Evolutionary conservation across 2,113 vertebrate genomes (phyloP), one percentile per base, ranked within the genome.

Genomic region (Cinclus cinclus): DNA sequence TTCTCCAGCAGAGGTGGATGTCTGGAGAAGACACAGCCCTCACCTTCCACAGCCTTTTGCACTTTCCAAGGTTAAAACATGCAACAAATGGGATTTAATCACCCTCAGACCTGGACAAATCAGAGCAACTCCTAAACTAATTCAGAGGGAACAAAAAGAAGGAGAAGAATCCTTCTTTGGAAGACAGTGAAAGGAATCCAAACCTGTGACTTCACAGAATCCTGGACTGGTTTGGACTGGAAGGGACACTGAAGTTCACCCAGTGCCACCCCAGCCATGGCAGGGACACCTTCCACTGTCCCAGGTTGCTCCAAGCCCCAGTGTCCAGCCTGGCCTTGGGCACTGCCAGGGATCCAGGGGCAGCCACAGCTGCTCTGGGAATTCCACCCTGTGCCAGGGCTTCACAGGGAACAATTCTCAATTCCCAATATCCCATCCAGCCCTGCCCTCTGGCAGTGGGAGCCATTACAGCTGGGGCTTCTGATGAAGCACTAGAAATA

Each of bases 1-100:
- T 15, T 46, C 46, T 46, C 2, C 31, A 14, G 9, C 53, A 2
- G 0, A 41, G 1, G 0, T 0, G 8, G 4, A 3, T 58, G 35
- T 39, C 86, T 52, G 62, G 23, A 39, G 67, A 50, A 33, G 27
- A 21, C 21, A n/a, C 39, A 25, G n/a, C n/a, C 67, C 49, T 65
- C 10, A 2, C 27, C 14, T 33, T 9, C 28, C 78, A 12, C 23
- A 7, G 64, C 52, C 35, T 11, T 2, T 60, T 18, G 56, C 24
- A 59, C 60, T 65, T 64, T 37, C 33, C n/a, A 9, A 62, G 64
- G 47, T 76, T 86, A 90, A 78, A 93, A 87, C 56, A 73, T 16
- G 69, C 65, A 67, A 59, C 47, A 75, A n/a, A 58, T 0, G 27
- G 62, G 89, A 73, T 68, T 91, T 81, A 75, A 79, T 73, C 75